Base-by-base conservation (phyloP, 2,888 invertebrate species). In the Drosophila picticornis region DNA sequence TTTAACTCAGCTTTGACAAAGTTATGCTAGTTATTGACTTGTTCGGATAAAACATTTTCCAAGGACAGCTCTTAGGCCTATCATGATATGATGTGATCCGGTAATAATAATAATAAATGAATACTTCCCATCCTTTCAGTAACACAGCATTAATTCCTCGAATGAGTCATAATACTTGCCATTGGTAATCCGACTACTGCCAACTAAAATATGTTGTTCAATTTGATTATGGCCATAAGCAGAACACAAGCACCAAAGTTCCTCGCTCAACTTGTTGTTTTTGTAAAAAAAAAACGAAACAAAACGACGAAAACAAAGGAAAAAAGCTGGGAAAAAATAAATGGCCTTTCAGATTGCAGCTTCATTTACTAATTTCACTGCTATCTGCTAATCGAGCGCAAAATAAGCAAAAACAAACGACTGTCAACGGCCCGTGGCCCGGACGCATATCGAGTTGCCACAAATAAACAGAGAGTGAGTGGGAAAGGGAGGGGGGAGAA, bases 271-370 rank as follows among this genome's bases (percentile, higher is more conserved):
- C 36, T 29, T 51, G 29, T 51, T 22, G 25, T 53, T 56, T 7
- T 36, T 56, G 9, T 27, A 4, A 10, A 51, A 19, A 22, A 10
- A 40, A 31, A 32, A 32, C 0, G 9, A 7, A 11, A 36, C 25
- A 25, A 22, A 43, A 55, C 25, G 25, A 36, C 11, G 22, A 56
- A 31, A 57, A 57, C 40, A 43, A 52, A 27, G 55, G 29, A 16
- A 67, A 68, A 51, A 66, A 79, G 51, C 38, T 65, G 56, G 46
- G 31, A 68, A 74, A 72, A 70, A 74, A 90, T 89, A 90, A 84
- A 88, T 88, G 80, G 88, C 78, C 90, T 84, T 87, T 75, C 75
- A 89, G 90, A 88, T 90, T 90, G 90, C 90, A 90, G 90, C 87
- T 88, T 90, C 88, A 90, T 88, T 88, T 90, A 79, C 87, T 90